Conservation (phyloP, 2,113 vertebrate genomes). For the Heterocephalus glaber region DNA sequence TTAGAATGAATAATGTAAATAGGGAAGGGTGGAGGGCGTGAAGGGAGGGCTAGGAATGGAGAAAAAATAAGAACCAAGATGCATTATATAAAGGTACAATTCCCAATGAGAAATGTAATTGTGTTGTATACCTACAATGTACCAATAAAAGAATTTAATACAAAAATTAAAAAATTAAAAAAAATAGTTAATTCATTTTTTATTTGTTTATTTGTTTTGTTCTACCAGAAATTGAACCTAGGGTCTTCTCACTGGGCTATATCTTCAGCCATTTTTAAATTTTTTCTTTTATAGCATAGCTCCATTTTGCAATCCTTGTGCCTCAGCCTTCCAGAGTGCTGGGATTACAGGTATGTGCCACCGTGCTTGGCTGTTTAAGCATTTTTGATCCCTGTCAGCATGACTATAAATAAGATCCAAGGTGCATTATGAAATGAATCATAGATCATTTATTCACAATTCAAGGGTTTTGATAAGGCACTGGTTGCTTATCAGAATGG, state of each 20-base stretch:
- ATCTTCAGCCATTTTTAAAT: not conserved
- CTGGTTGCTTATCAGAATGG: not conserved
- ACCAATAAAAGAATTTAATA: too few species aligned
- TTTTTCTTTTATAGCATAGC: not conserved
- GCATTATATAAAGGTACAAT: too few species aligned
- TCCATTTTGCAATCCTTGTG: not conserved
- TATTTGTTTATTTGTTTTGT: not conserved
- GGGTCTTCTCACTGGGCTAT: not conserved
- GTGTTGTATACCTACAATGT: too few species aligned
- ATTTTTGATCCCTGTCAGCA: not conserved
- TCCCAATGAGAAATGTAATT: too few species aligned
- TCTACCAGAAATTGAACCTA: not conserved
- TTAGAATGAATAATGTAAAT: too few species aligned
- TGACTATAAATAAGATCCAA: not conserved
- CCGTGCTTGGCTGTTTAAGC: not conserved
- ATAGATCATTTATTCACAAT: not conserved
- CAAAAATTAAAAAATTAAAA: too few species aligned
- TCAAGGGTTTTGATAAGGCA: not conserved
- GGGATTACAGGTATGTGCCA: not conserved
- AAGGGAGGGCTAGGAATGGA: too few species aligned
- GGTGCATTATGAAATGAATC: not conserved
- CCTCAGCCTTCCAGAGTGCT: not conserved
- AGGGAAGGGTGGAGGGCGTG: too few species aligned
- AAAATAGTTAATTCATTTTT: not conserved
- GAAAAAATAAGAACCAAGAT: too few species aligned